Base-by-base conservation (phyloP, 2,797 vertebrate genomes). In the Squalus acanthias region DNA sequence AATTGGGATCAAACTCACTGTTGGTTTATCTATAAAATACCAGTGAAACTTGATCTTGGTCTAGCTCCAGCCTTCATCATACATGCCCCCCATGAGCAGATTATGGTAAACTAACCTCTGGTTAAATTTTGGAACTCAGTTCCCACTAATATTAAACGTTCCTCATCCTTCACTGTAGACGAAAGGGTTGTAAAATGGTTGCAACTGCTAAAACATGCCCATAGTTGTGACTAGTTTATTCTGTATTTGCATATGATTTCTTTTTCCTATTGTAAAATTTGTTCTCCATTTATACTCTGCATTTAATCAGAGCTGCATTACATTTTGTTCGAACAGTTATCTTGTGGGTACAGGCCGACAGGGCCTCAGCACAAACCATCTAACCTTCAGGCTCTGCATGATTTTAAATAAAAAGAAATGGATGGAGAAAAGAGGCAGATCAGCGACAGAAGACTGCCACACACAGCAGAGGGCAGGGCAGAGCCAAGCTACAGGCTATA, bases 401-500 rank as follows among this genome's bases (percentile, higher is more conserved):
- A 69, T 67, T 93, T 46, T 9, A 69, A 20, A 26, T 69, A 85
- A 85, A 39, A 85, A n/a, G 33, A 76, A 76, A 50, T 22, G 20
- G n/a, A 69, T 0, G 15, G 63, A 24, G 15, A n/a, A 20, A 10
- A 67, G 46, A 93, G 91, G 63, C n/a, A 69, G n/a, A 63, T 91
- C 6, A 17, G 26, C 29, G 53, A 24, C 20, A 85, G 20, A n/a
- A 63, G 29, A 4, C 33, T 33, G 60, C 3, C 50, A 88, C 22
- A 20, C 53, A 91, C 91, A 93, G 91, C n/a, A 93, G 91, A 93
- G 91, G 91, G 63, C 91, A 93, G 91, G 15, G 3, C n/a, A 67
- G 91, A 93, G 46, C 17, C 63, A 46, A 22, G n/a, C 0, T 69
- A 39, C 65, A 67, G n/a, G 0, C 63, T 33, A 29, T 17, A 82